These are phyloP conservation scores for Xylocopa sonorina DNA, from an alignment of 1,140 invertebrate species.

Conservation along the genomic window DNA sequence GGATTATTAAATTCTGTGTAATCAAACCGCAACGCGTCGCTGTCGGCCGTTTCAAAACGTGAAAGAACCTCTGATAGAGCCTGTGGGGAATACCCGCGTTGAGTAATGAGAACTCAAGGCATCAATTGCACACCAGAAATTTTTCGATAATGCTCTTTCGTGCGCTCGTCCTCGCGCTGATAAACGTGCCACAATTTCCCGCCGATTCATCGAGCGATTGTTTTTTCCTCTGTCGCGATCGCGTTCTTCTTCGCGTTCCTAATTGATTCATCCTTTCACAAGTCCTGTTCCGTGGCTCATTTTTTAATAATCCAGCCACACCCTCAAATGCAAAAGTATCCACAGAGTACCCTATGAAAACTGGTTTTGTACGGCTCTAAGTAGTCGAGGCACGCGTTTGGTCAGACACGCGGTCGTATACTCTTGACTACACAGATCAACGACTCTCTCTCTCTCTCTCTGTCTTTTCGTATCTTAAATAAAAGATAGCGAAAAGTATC, in stretches of 20 bases:
- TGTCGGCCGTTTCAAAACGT: conserved; percentile 24
- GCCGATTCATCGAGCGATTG: conserved; percentile 1
- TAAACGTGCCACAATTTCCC: conserved; percentile 33
- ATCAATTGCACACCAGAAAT: conserved; percentile 59
- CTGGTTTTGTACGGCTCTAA: neutral
- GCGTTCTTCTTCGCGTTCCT: no score
- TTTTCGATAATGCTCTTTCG: conserved; percentile 30
- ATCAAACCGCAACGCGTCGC: conserved; percentile 36
- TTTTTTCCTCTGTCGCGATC: no score
- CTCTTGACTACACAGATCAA: neutral
- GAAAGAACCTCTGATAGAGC: conserved; percentile 48
- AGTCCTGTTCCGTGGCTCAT: no score
- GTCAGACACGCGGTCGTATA: neutral
- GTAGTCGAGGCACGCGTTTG: conserved; percentile 2
- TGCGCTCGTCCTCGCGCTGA: neutral
- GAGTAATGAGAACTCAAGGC: conserved; percentile 61
- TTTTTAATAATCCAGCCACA: no score
- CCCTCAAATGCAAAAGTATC: no score
- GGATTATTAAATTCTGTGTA: conserved; percentile 46
- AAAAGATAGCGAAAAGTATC: no score
- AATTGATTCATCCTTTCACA: no score
- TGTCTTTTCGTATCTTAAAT: no score
- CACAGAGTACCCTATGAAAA: no score
- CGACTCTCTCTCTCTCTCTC: no score
- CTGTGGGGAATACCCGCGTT: conserved; percentile 28